Evolutionary conservation across 1,140 invertebrate genomes (phyloP).

Genomic region (Pogonognathellus flavescens): DNA sequence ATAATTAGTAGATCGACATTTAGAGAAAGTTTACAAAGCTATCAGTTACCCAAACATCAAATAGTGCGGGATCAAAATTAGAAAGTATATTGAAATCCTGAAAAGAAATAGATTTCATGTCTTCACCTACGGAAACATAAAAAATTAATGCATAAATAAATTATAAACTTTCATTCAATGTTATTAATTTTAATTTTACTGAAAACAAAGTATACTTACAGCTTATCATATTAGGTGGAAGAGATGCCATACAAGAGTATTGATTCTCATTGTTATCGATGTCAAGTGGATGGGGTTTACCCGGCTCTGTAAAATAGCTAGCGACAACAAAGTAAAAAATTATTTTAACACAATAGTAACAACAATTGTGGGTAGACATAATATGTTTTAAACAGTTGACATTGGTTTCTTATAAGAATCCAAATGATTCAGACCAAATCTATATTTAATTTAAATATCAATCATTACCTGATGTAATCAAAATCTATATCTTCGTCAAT

Average conservation of each 20-base stretch:
- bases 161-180: background rate
- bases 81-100: constrained; percentile 48
- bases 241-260: background rate
- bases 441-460: too few species aligned
- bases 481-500: constrained; percentile 62
- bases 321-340: background rate
- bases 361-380: too few species aligned
- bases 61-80: constrained; percentile 29
- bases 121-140: constrained; percentile 50
- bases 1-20: too few species aligned
- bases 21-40: too few species aligned
- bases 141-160: background rate
- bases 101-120: constrained; percentile 19
- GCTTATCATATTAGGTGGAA: constrained; percentile 19
- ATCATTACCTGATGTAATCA: constrained; percentile 60
- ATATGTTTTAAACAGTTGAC: too few species aligned
- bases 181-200: background rate
- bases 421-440: too few species aligned
- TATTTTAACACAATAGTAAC: too few species aligned
- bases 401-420: too few species aligned
- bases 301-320: constrained; percentile 32
- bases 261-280: background rate
- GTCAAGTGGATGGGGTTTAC: constrained; percentile 37
- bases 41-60: constrained; percentile 61
- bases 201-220: constrained; percentile 20